phyloP scores from a whole-genome alignment of 2,888 invertebrate genomes.

The Pammene fasciana region DNA sequence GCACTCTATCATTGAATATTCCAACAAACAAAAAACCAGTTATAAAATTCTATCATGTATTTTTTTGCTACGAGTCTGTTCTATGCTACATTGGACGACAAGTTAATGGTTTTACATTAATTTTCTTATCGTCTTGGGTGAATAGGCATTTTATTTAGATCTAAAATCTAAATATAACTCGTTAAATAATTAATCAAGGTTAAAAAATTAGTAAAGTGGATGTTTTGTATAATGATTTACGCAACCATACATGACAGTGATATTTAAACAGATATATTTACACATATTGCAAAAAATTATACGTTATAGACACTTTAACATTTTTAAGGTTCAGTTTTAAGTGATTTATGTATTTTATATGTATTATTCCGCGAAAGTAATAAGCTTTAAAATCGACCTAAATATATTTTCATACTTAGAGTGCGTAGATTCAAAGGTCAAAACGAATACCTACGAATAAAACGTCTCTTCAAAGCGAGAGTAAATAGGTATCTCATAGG shows the following conservation, averaged over 20 bases:
- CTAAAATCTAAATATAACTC: constrained; percentile 61
- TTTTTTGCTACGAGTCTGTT: constrained; percentile 54
- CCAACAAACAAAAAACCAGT: constrained; percentile 70
- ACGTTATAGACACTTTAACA: no score
- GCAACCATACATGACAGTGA: constrained; percentile 6
- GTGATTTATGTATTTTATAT: no score
- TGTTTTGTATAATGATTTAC: constrained; percentile 46
- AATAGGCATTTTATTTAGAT: constrained; percentile 51
- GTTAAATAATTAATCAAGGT: constrained; percentile 53
- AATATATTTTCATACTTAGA: no score
- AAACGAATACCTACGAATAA: no score
- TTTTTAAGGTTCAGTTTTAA: no score
- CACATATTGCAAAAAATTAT: neutral
- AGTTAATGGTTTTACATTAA: constrained; percentile 53
- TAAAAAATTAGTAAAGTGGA: constrained; percentile 51
- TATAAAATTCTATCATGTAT: constrained; percentile 55
- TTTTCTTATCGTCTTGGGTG: constrained; percentile 58
- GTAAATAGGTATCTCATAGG: no score
- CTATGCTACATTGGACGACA: constrained; percentile 47
- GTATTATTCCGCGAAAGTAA: no score
- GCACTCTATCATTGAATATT: constrained; percentile 78
- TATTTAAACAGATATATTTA: neutral
- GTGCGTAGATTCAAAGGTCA: no score
- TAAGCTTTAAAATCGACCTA: no score
- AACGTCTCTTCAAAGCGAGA: no score